Base-by-base conservation (phyloP, 2,113 vertebrate genomes). In the Oncorhynchus kisutch region DNA sequence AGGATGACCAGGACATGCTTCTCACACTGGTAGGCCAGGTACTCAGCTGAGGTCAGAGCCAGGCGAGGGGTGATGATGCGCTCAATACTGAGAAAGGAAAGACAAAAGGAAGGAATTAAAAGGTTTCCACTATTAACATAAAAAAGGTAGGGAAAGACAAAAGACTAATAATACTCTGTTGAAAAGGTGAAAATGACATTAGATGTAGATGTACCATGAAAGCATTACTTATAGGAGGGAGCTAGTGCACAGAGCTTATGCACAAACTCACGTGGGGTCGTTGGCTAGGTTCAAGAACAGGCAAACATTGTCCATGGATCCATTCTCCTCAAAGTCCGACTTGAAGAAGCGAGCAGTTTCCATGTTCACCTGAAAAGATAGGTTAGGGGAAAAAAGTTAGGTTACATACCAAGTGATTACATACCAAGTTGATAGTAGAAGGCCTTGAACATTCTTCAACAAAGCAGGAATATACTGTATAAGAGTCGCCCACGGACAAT, bases 281-380 rank as follows among this genome's bases (percentile, higher is more conserved):
- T 95, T 95, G 79, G 94, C 94, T 85, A 95, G 86, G 82, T 95
- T 95, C 45, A 95, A 79, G 78, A 95, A 95, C n/a, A 95, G 89
- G 77, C 94, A 95, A 66, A 95, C 94, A 12, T 95, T 95, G 88
- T 95, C 94, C 94, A 95, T 95, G 27, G 94, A 95, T 31, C 94
- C 94, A 20, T 94, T 95, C 79, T 95, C 94, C 80, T 95, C 94
- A 77, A 95, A 95, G 72, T 95, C 94, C 0, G 93, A 94, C 86
- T 95, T 95, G 78, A 95, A 95, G 88, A 95, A 95, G 20, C 94
- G 93, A 3, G 94, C 94, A 4, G 94, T 95, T 83, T 95, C 94
- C 94, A 95, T 95, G 91, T 95, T 95, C 82, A 95, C 94, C 94
- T 95, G 79, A 70, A 11, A 73, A 20, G 67, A 78, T 51, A n/a